A percentile compares a stretch with the other conserved stretches of the same genome.
phyloP scores from a whole-genome alignment of 2,888 invertebrate genomes.

The Pediacus dermestoides region DNA sequence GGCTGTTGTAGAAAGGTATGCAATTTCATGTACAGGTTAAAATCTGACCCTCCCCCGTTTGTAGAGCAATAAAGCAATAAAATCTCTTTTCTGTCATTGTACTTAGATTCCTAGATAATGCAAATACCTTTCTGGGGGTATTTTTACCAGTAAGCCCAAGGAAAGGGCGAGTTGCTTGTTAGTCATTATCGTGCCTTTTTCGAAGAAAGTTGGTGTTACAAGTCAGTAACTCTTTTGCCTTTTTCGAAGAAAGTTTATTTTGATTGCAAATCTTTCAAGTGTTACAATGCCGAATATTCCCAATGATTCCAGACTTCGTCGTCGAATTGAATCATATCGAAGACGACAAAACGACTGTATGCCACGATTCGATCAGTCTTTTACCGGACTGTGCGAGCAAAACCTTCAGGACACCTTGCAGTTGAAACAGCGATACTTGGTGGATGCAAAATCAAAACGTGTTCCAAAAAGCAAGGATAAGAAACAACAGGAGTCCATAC shows the following conservation, averaged over 20 bases:
- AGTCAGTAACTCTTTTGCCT: no score
- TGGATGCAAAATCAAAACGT: constrained; percentile 87
- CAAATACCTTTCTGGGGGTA: no score
- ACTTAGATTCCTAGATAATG: no score
- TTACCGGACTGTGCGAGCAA: constrained; percentile 83
- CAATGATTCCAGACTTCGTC: constrained; percentile 54
- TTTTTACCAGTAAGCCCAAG: no score
- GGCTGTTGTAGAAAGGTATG: constrained; percentile 80
- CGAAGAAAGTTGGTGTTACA: no score
- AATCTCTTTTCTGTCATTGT: no score
- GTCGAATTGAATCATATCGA: constrained; percentile 84
- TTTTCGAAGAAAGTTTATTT: no score
- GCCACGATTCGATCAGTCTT: constrained; percentile 84
- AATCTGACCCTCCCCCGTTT: no score
- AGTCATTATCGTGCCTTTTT: no score
- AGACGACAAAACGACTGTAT: constrained; percentile 81
- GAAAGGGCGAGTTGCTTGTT: no score
- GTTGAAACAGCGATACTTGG: constrained; percentile 82
- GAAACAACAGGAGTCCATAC: constrained; percentile 59
- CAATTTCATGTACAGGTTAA: no score
- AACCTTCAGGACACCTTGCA: constrained; percentile 85
- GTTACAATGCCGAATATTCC: background rate
- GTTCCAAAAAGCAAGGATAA: constrained; percentile 80
- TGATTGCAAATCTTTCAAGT: background rate
- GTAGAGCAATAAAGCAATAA: no score